These are phyloP conservation scores for Lepus americanus DNA, from an alignment of 2,113 vertebrate species.

Conservation along the genomic window DNA sequence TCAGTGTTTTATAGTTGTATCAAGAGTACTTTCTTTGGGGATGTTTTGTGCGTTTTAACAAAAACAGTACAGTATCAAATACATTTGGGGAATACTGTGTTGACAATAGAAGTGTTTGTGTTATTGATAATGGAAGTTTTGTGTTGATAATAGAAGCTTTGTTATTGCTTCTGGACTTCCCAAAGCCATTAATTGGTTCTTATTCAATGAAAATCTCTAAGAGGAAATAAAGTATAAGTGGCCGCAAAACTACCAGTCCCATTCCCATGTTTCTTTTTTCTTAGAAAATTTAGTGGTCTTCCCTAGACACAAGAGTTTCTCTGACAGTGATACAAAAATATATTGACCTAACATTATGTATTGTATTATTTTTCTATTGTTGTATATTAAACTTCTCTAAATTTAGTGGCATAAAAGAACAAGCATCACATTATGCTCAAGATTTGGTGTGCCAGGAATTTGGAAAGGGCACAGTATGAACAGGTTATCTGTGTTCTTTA, in stretches of 20 bases:
- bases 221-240: background rate
- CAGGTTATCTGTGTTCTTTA: background rate
- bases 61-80: constrained; percentile 6
- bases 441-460: background rate
- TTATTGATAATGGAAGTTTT: background rate
- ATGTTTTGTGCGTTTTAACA: background rate
- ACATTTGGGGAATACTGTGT: background rate
- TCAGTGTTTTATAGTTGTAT: background rate
- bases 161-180: background rate
- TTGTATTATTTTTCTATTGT: background rate
- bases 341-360: background rate
- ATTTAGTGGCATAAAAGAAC: background rate
- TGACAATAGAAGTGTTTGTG: background rate
- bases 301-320: background rate
- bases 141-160: background rate
- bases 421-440: background rate
- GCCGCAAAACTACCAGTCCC: background rate
- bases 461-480: background rate
- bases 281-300: background rate
- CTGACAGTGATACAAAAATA: background rate
- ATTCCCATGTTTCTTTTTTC: background rate
- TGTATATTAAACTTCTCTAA: background rate
- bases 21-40: background rate
- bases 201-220: background rate
- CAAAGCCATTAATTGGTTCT: background rate